phyloP scores from a whole-genome alignment of 2,888 invertebrate genomes.

The Fragum fragum region DNA sequence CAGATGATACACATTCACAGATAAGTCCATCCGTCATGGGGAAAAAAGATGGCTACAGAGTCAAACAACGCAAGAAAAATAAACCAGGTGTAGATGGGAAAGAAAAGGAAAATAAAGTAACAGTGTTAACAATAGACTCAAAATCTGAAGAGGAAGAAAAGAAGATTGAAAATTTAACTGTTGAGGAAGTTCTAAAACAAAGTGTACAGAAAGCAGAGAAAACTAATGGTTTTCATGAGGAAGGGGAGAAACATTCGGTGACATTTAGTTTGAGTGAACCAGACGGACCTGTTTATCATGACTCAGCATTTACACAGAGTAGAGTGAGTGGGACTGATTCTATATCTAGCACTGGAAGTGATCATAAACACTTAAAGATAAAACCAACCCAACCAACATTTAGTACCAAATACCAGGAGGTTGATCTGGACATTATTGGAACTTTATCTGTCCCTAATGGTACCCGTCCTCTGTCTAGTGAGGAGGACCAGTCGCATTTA shows the following conservation, averaged over 20 bases:
- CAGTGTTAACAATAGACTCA: conserved; percentile 75
- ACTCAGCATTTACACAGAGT: conserved; percentile 51
- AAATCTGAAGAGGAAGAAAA: conserved; percentile 72
- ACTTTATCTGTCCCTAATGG: conserved; percentile 58
- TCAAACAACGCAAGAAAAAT: conserved; percentile 76
- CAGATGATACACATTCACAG: conserved; percentile 42
- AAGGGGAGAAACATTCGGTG: conserved; percentile 59
- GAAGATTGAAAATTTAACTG: conserved; percentile 70
- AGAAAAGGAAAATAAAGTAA: conserved; percentile 72
- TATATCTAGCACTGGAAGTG: conserved; percentile 59
- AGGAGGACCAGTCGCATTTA: conserved; percentile 36
- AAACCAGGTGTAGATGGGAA: conserved; percentile 71
- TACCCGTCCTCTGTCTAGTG: conserved; percentile 55
- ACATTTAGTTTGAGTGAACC: conserved; percentile 49
- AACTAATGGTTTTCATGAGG: conserved; percentile 52
- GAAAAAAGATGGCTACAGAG: conserved; percentile 70
- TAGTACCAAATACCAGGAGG: conserved; percentile 58
- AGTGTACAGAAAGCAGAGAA: conserved; percentile 48
- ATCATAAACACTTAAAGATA: conserved; percentile 57
- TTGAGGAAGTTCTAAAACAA: conserved; percentile 75
- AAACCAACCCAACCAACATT: conserved; percentile 67
- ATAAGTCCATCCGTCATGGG: not conserved
- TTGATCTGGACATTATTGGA: conserved; percentile 64
- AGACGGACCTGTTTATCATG: conserved; percentile 33
- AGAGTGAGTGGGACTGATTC: conserved; percentile 69